These are phyloP conservation scores for Tanytarsus gracilentus DNA, from an alignment of 2,888 invertebrate species.

Conservation along the genomic window DNA sequence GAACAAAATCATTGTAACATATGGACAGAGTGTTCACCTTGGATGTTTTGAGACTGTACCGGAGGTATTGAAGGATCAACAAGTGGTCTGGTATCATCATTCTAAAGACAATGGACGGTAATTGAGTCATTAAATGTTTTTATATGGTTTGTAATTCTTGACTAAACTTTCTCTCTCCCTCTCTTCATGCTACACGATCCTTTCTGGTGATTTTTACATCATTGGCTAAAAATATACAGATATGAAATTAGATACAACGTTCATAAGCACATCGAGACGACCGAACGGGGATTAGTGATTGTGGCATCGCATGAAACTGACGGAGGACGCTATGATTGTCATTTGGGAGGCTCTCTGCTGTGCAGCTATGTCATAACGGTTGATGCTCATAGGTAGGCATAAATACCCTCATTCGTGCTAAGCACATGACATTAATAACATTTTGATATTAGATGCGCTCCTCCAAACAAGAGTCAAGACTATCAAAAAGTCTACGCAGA, in stretches of 20 bases:
- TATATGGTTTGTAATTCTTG: slow-evolving; percentile 15
- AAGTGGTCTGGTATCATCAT: slow-evolving; percentile 81
- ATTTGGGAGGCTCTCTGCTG: slow-evolving; percentile 76
- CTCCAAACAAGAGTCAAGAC: slow-evolving; percentile 81
- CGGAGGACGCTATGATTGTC: slow-evolving; percentile 84
- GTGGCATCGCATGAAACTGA: slow-evolving; percentile 82
- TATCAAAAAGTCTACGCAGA: slow-evolving; percentile 93
- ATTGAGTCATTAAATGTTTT: slow-evolving; percentile 30
- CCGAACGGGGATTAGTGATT: slow-evolving; percentile 82
- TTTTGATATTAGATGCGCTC: slow-evolving; percentile 56
- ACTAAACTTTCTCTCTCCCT: slow-evolving; percentile 20
- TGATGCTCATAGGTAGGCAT: slow-evolving; percentile 67
- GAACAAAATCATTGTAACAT: slow-evolving; percentile 80
- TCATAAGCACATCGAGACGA: slow-evolving; percentile 88
- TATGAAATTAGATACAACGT: slow-evolving; percentile 53
- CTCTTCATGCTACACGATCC: slow-evolving; percentile 1
- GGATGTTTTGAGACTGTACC: slow-evolving; percentile 88
- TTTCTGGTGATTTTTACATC: not conserved
- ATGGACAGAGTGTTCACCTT: slow-evolving; percentile 86
- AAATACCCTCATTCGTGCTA: not conserved
- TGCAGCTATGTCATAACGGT: slow-evolving; percentile 89
- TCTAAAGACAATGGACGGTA: slow-evolving; percentile 75
- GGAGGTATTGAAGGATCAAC: slow-evolving; percentile 69
- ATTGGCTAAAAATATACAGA: slow-evolving; percentile 32
- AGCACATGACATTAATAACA: not conserved